A percentile compares a stretch with the other conserved stretches of the same genome.
phyloP scores from a whole-genome alignment of 2,888 invertebrate genomes.

The Drosophila monieri region DNA sequence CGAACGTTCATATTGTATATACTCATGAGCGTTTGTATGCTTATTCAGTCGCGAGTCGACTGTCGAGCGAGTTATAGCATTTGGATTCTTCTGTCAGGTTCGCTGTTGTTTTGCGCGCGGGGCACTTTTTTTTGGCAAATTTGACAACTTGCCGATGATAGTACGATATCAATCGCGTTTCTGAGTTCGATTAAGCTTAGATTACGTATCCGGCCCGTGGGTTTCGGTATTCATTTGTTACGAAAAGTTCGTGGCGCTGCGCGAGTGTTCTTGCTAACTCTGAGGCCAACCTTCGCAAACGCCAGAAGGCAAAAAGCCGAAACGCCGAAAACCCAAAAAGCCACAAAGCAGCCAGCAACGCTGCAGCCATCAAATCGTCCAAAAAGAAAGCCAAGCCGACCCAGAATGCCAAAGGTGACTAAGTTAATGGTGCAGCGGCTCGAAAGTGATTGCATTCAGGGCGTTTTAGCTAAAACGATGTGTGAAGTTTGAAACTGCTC shows the following conservation, averaged over 20 bases:
- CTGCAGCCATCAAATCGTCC: constrained; percentile 2
- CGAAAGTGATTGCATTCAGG: constrained; percentile 39
- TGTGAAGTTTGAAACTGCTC: constrained; percentile 26
- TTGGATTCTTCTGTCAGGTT: constrained; percentile 24
- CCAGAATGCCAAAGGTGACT: constrained; percentile 49
- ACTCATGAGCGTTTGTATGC: constrained; percentile 1
- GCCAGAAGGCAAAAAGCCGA: constrained; percentile 7
- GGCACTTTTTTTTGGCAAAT: constrained; percentile 19
- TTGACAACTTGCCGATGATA: constrained; percentile 8
- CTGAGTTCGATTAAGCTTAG: background rate
- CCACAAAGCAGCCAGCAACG: constrained; percentile 16
- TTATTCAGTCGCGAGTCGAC: constrained; percentile 54
- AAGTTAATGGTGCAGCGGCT: constrained; percentile 54
- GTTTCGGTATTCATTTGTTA: background rate
- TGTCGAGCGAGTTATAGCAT: constrained; percentile 51
- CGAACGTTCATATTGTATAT: background rate
- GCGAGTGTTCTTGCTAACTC: constrained; percentile 26
- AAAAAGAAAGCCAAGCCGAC: constrained; percentile 33
- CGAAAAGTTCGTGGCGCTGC: background rate
- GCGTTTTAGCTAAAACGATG: constrained; percentile 20
- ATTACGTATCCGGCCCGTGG: constrained; percentile 1
- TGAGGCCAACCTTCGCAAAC: constrained; percentile 38
- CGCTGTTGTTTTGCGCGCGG: constrained; percentile 52
- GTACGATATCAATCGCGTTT: background rate
- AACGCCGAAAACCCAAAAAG: constrained; percentile 19